Evolutionary conservation across 2,113 vertebrate genomes (phyloP).

Genomic region (Sorex fumeus): DNA sequence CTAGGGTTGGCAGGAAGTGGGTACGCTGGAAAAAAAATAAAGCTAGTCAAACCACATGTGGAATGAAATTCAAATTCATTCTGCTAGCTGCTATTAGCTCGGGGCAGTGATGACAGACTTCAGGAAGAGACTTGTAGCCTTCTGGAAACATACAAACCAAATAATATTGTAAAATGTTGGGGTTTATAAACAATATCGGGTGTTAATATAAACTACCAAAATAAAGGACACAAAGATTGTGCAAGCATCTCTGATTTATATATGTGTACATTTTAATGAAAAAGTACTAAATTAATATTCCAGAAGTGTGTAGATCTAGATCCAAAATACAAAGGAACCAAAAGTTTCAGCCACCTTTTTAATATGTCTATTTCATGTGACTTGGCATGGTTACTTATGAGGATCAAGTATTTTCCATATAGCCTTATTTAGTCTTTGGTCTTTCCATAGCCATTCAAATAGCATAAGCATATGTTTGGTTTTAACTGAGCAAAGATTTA

Average conservation of each 20-base stretch:
- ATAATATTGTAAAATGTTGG: slow-evolving; percentile 32
- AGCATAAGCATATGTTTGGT: background rate
- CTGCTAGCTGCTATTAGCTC: slow-evolving; percentile 47
- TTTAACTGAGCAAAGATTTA: slow-evolving; percentile 35
- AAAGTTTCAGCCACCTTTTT: slow-evolving; percentile 9
- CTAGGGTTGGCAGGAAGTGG: slow-evolving; percentile 62
- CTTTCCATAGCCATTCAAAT: slow-evolving; percentile 63
- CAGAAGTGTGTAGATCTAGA: slow-evolving; percentile 68
- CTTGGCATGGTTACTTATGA: slow-evolving; percentile 57
- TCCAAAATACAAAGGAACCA: slow-evolving; percentile 74
- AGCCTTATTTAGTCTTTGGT: slow-evolving; percentile 34
- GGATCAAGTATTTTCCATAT: slow-evolving; percentile 76
- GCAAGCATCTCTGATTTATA: slow-evolving; percentile 55
- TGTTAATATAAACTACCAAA: slow-evolving; percentile 65
- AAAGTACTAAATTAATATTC: slow-evolving; percentile 76
- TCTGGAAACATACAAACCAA: slow-evolving; percentile 57
- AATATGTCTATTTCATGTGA: slow-evolving; percentile 67
- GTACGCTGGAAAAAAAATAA: slow-evolving; percentile 18
- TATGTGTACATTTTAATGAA: slow-evolving; percentile 69
- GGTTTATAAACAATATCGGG: slow-evolving; percentile 63
- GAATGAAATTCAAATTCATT: slow-evolving; percentile 31
- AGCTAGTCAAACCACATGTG: slow-evolving; percentile 17
- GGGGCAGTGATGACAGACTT: slow-evolving; percentile 21
- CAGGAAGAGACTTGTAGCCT: background rate
- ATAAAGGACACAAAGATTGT: slow-evolving; percentile 55